Conservation (phyloP, 2,113 vertebrate species). For the Paramisgurnus dabryanus region DNA sequence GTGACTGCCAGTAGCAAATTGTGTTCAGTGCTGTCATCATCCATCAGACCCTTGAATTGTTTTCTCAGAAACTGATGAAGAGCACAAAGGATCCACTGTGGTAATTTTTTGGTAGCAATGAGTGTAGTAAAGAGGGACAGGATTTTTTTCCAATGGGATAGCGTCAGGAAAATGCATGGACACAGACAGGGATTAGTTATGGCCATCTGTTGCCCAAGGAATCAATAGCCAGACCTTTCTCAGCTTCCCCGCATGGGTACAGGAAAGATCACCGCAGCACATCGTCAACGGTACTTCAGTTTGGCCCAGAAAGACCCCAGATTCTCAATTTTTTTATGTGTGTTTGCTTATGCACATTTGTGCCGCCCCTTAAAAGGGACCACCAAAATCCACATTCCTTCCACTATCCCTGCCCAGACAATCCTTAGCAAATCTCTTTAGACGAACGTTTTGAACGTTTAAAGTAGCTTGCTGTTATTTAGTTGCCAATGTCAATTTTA, state of each 20-base stretch:
- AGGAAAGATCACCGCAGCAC: slow-evolving; percentile 35
- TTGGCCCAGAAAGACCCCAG: slow-evolving; percentile 6
- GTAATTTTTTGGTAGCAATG: slow-evolving; percentile 4
- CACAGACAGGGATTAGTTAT: slow-evolving; percentile 43
- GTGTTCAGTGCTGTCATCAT: not conserved
- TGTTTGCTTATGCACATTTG: slow-evolving; percentile 7
- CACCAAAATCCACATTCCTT: not conserved
- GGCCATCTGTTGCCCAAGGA: slow-evolving; percentile 42
- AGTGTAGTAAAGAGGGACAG: not conserved
- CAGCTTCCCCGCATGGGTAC: slow-evolving; percentile 31
- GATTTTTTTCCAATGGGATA: not conserved
- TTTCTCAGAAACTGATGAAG: not conserved
- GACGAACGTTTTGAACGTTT: not conserved
- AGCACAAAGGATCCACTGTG: slow-evolving; percentile 10
- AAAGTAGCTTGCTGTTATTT: not conserved
- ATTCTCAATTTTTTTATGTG: slow-evolving; percentile 23
- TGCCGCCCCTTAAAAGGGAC: not conserved
- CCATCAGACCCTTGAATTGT: not conserved
- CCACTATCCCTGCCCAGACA: not conserved
- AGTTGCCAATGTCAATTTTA: not conserved
- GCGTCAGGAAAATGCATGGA: slow-evolving; percentile 24
- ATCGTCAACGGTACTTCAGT: not conserved
- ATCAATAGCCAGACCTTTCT: slow-evolving; percentile 44
- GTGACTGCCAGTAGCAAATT: not conserved
- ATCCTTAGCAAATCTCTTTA: not conserved